Conservation (phyloP, 2,797 vertebrate species). For the Mus spretus region DNA sequence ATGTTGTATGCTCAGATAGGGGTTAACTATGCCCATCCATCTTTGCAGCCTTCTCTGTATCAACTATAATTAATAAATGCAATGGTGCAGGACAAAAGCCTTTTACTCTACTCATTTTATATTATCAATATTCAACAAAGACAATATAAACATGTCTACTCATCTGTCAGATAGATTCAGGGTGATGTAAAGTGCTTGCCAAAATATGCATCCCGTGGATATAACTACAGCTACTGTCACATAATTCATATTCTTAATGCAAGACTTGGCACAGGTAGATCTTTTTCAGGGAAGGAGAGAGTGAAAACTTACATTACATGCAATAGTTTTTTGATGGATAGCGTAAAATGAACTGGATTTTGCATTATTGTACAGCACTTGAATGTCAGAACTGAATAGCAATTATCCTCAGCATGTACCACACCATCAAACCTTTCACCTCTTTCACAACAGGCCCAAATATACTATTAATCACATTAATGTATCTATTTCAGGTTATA, state of each 20-base stretch:
- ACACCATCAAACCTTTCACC: not conserved
- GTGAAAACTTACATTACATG: slow-evolving; percentile 34
- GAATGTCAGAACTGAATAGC: not conserved
- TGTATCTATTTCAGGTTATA: not conserved
- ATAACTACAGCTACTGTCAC: slow-evolving; percentile 74
- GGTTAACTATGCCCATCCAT: slow-evolving; percentile 8
- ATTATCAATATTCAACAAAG: slow-evolving; percentile 72
- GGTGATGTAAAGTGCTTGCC: slow-evolving; percentile 79
- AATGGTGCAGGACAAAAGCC: slow-evolving; percentile 55
- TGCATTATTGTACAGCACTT: slow-evolving; percentile 24
- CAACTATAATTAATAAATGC: slow-evolving; percentile 75
- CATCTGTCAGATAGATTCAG: slow-evolving; percentile 57
- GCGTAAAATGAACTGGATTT: slow-evolving; percentile 52
- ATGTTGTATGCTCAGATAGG: not conserved
- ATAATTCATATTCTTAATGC: slow-evolving; percentile 83
- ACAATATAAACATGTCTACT: slow-evolving; percentile 75
- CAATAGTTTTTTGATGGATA: slow-evolving; percentile 70
- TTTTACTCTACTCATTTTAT: slow-evolving; percentile 74
- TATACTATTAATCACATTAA: slow-evolving; percentile 16
- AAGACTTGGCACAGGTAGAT: slow-evolving; percentile 78
- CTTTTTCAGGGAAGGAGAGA: not conserved
- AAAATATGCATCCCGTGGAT: slow-evolving; percentile 68
- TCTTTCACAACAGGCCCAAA: not conserved
- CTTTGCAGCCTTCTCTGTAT: slow-evolving; percentile 29
- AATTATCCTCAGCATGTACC: slow-evolving; percentile 21